A percentile compares a stretch with the other conserved stretches of the same genome.
Conservation (phyloP, 2,113 vertebrate species). For the Percopsis transmontana region DNA sequence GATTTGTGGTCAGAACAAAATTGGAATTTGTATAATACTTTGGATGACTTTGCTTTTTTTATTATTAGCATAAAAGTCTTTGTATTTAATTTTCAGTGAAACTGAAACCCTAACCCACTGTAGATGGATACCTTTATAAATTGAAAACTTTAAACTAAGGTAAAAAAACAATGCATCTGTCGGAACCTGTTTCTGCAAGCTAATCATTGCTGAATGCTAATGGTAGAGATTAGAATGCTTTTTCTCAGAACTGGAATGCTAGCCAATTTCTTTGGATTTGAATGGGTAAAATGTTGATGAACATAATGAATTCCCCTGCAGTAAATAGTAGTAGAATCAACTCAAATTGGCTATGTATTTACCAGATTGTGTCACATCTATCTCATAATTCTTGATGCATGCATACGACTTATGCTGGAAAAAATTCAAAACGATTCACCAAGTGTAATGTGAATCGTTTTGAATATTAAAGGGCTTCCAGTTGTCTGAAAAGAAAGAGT, state of each 20-base stretch:
- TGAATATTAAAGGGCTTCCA: neutral
- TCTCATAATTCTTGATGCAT: constrained; percentile 16
- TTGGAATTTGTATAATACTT: constrained; percentile 31
- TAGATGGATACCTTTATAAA: constrained; percentile 25
- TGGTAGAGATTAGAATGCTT: too few species aligned
- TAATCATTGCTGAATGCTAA: neutral
- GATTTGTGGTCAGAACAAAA: constrained; percentile 30
- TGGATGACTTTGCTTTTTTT: constrained; percentile 39
- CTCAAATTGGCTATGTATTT: neutral
- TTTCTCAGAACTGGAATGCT: neutral
- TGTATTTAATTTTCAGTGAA: constrained; percentile 48
- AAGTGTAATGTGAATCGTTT: constrained; percentile 13
- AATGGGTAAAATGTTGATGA: constrained; percentile 11
- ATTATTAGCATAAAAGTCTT: constrained; percentile 28
- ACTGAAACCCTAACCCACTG: constrained; percentile 14
- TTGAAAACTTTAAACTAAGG: constrained; percentile 2
- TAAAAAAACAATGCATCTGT: neutral
- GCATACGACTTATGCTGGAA: constrained; percentile 28
- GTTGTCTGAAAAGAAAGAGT: constrained; percentile 5
- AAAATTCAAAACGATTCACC: constrained; percentile 13
- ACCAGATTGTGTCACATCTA: neutral
- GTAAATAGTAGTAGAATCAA: neutral
- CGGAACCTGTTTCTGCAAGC: neutral
- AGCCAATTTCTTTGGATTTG: neutral
- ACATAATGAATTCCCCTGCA: neutral